These are phyloP conservation scores for Macrocentrus cingulum DNA, from an alignment of 1,140 invertebrate genomes.

Conservation along the genomic window DNA sequence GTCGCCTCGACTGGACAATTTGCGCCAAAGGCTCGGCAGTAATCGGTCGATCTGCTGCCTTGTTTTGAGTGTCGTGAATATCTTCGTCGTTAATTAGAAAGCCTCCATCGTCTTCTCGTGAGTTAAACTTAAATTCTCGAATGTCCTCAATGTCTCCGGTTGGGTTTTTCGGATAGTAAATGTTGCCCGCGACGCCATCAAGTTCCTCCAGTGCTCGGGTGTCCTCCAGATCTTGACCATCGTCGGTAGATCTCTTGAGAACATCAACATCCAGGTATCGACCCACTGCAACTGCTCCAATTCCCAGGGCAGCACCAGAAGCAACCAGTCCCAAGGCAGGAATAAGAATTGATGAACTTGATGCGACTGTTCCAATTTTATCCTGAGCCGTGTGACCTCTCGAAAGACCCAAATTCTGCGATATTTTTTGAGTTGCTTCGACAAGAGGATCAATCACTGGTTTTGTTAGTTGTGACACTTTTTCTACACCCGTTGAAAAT, in stretches of 20 bases:
- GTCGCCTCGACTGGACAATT: conserved; percentile 20
- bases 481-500: conserved; percentile 69
- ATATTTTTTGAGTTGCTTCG: conserved; percentile 76
- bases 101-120: conserved; percentile 25
- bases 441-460: conserved; percentile 73
- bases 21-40: conserved; percentile 8
- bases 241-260: conserved; percentile 57
- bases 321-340: conserved; percentile 75
- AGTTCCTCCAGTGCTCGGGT: conserved; percentile 56
- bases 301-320: conserved; percentile 74
- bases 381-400: conserved; percentile 64
- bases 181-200: background rate
- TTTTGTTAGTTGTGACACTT: conserved; percentile 68
- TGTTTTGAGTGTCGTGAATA: conserved; percentile 1
- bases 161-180: conserved; percentile 12
- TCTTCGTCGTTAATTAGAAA: conserved; percentile 24
- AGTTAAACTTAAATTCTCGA: background rate
- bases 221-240: conserved; percentile 59
- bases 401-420: conserved; percentile 71
- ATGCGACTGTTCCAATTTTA: conserved; percentile 68
- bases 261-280: conserved; percentile 69
- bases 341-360: conserved; percentile 65
- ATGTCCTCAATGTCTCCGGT: background rate
- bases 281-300: conserved; percentile 77
- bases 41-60: conserved; percentile 17